A percentile compares a stretch with the other conserved stretches of the same genome.
These are phyloP conservation scores for Halictus rubicundus DNA, from an alignment of 1,140 invertebrate species.

Conservation along the genomic window DNA sequence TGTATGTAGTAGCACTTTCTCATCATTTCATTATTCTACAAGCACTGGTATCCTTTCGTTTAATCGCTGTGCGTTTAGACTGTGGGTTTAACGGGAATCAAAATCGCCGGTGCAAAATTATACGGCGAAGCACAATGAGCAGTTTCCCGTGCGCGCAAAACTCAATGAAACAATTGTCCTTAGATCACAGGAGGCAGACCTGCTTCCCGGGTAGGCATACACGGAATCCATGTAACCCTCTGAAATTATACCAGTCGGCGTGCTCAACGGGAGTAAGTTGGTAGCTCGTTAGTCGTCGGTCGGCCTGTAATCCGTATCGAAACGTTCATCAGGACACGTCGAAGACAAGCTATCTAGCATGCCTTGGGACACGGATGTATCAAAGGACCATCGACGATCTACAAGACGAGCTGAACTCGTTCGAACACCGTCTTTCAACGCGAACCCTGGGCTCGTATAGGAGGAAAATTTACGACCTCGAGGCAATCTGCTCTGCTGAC, in stretches of 20 bases:
- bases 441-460: conserved; percentile 49
- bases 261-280: conserved; percentile 22
- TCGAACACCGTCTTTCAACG: conserved; percentile 34
- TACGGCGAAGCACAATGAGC: background rate
- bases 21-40: background rate
- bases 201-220: background rate
- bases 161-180: conserved; percentile 5
- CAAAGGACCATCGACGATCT: conserved; percentile 28
- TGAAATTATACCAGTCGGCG: background rate
- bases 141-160: background rate
- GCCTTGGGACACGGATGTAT: conserved; percentile 38
- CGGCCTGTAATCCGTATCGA: conserved; percentile 11
- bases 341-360: conserved; percentile 10
- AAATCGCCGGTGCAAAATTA: background rate
- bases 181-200: conserved; percentile 10
- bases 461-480: conserved; percentile 62
- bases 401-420: conserved; percentile 36
- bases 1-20: background rate
- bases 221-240: background rate
- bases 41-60: background rate
- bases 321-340: conserved; percentile 35
- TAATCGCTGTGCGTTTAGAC: background rate
- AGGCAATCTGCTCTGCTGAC: conserved; percentile 49
- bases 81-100: background rate
- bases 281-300: conserved; percentile 19